phyloP scores from a whole-genome alignment of 2,113 vertebrate genomes.

The Varanus komodoensis region DNA sequence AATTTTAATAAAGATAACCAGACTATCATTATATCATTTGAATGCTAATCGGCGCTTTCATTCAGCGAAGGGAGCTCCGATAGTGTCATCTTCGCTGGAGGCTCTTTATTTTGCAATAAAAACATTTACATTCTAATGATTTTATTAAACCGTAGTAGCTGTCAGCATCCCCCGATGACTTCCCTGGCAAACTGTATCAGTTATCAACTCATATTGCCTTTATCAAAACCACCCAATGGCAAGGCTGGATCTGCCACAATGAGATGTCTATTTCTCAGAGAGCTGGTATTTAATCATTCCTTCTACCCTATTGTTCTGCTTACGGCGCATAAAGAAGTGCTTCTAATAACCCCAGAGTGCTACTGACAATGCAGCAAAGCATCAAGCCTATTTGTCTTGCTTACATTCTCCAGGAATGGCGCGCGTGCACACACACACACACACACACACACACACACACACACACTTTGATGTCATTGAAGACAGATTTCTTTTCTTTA shows the following conservation, averaged over 20 bases:
- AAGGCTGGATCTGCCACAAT: slow-evolving; percentile 92
- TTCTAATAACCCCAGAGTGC: slow-evolving; percentile 94
- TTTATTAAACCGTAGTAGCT: slow-evolving; percentile 99
- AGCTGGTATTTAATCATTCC: slow-evolving; percentile 99
- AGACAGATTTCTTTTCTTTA: slow-evolving; percentile 85
- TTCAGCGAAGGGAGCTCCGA: slow-evolving; percentile 87
- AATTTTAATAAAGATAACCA: slow-evolving; percentile 99
- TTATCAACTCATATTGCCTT: slow-evolving; percentile 99
- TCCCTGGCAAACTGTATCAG: slow-evolving; percentile 96
- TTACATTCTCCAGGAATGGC: slow-evolving; percentile 83
- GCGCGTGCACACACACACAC: background rate
- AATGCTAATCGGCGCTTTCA: slow-evolving; percentile 98
- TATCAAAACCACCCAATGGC: slow-evolving; percentile 97
- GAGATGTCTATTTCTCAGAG: slow-evolving; percentile 92
- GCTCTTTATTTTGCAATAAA: slow-evolving; percentile 99
- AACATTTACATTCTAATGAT: slow-evolving; percentile 99
- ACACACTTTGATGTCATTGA: slow-evolving; percentile 84
- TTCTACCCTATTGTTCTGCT: slow-evolving; percentile 97
- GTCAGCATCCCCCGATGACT: slow-evolving; percentile 92
- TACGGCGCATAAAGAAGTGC: slow-evolving; percentile 99
- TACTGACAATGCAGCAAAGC: slow-evolving; percentile 97
- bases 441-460: background rate
- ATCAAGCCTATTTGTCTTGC: slow-evolving; percentile 94
- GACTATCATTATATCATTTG: slow-evolving; percentile 98
- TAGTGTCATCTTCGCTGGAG: slow-evolving; percentile 97